These are phyloP conservation scores for Sturnus vulgaris DNA, from an alignment of 2,113 vertebrate species.

Conservation along the genomic window DNA sequence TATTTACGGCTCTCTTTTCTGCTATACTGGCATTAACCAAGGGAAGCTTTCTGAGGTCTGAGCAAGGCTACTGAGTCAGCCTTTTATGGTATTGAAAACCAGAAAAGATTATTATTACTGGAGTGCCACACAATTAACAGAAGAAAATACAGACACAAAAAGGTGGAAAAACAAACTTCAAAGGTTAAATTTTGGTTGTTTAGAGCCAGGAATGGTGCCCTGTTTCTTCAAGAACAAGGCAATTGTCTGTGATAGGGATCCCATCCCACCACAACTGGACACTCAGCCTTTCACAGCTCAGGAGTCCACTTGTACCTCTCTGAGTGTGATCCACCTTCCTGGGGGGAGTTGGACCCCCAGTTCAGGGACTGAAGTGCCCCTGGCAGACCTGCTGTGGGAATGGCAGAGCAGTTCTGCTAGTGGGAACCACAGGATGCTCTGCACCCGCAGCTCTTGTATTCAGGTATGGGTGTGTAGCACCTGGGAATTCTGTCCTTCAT, in stretches of 20 bases:
- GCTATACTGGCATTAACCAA: background rate
- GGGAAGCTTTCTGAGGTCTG: background rate
- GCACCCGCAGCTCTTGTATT: background rate
- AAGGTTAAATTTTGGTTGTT: background rate
- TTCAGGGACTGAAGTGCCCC: background rate
- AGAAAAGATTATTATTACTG: background rate
- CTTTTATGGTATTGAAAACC: background rate
- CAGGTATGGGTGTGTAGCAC: background rate
- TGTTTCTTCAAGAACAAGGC: background rate
- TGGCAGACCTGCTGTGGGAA: background rate
- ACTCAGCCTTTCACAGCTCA: background rate
- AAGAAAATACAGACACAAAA: background rate
- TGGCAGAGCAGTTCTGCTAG: background rate
- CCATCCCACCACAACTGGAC: background rate
- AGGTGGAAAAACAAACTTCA: background rate
- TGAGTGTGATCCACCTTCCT: rapidly evolving
- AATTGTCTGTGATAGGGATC: background rate
- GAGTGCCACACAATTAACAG: background rate
- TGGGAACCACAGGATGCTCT: background rate
- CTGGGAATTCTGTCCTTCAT: background rate
- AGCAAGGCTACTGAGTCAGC: background rate
- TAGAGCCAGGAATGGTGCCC: background rate
- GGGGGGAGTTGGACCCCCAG: background rate
- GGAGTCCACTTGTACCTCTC: background rate
- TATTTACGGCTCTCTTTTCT: background rate